These are phyloP conservation scores for Cepaea hortensis DNA, from an alignment of 2,888 invertebrate species.

Conservation along the genomic window DNA sequence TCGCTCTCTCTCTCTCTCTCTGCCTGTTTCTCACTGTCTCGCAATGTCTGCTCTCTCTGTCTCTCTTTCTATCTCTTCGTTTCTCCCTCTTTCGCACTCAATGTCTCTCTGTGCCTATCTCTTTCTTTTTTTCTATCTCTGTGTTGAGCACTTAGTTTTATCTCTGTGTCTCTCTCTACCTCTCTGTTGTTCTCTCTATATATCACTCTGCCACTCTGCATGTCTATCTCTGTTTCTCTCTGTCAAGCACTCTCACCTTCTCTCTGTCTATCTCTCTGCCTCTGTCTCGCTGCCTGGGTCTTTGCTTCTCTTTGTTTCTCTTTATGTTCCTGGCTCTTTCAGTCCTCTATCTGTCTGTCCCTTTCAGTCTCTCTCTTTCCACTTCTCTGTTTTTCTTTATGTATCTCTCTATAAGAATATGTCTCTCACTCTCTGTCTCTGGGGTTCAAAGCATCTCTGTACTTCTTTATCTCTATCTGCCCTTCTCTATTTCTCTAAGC, in stretches of 20 bases:
- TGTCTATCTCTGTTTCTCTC: conserved; percentile 11
- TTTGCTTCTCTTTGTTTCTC: not conserved
- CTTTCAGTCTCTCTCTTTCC: not conserved
- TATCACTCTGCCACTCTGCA: not conserved
- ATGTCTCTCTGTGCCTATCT: no score
- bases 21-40: no score
- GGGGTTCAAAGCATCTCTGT: not conserved
- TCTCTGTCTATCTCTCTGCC: conserved; percentile 5
- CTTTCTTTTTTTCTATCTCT: no score
- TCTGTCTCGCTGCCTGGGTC: not conserved
- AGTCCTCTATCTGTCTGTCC: not conserved
- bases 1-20: conserved; percentile 1
- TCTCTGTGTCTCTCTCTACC: no score
- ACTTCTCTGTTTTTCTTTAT: not conserved
- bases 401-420: no score
- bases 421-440: no score
- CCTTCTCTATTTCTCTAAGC: conserved; percentile 3
- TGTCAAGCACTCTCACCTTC: not conserved
- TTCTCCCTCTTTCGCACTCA: no score
- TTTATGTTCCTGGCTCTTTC: not conserved
- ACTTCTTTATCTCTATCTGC: not conserved
- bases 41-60: no score
- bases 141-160: no score
- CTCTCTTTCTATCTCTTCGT: no score
- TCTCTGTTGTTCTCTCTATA: no score